Evolutionary conservation across 2,797 vertebrate species (phyloP).

Genomic region (Acipenser oxyrinchus): DNA sequence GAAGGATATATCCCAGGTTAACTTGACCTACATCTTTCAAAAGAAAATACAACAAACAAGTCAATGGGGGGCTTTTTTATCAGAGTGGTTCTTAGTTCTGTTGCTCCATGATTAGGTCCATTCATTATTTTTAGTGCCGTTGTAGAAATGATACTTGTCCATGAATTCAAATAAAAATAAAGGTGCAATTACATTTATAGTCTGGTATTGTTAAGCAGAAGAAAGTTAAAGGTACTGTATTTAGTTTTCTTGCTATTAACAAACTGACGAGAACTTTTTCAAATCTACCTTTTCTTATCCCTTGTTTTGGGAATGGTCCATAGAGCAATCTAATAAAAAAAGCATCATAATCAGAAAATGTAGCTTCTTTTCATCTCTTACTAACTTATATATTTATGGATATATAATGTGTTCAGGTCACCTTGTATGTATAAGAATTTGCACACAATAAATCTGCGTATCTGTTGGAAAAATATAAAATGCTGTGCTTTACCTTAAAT

Average conservation of each 20-base stretch:
- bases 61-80: too few species aligned
- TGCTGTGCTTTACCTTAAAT: slow-evolving; percentile 25
- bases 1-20: neutral
- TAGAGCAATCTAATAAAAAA: slow-evolving; percentile 4
- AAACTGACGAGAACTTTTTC: too few species aligned
- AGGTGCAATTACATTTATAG: neutral
- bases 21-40: neutral
- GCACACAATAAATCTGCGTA: slow-evolving; percentile 1
- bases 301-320: slow-evolving; percentile 4
- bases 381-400: neutral
- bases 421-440: neutral
- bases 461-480: too few species aligned
- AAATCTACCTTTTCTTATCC: too few species aligned
- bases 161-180: neutral
- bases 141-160: neutral
- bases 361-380: neutral
- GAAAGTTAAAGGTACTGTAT: neutral
- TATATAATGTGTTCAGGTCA: neutral
- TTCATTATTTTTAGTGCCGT: neutral
- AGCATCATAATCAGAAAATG: neutral
- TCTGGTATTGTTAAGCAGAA: neutral
- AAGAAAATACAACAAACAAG: neutral
- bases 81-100: too few species aligned
- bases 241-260: neutral
- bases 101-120: neutral